Evolutionary conservation across 2,797 vertebrate species (phyloP), one percentile per base, ranked within the genome.

Genomic region (Taeniopygia guttata): DNA sequence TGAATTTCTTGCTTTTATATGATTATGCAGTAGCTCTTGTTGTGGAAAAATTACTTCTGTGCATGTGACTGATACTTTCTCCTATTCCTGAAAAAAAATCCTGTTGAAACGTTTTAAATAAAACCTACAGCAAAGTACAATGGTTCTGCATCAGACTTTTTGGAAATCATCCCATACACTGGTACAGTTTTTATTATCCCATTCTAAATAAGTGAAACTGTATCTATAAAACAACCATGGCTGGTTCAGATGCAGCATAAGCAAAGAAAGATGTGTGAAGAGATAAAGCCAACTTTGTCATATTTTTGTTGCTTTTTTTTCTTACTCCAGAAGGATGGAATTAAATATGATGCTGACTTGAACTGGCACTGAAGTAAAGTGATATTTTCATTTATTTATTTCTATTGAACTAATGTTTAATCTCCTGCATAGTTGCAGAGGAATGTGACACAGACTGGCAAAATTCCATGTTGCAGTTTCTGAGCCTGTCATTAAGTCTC

Each of bases 31-130:
- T 55, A 62, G 70, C 42, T 92, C 63, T 79, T 84, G 81, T 83
- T 90, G 46, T 82, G 87, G 91, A 84, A 94, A 90, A 92, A 90
- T 94, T 10, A 70, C 82, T 93, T 96, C 69, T 91, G 32, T 86
- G 59, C 92, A 56, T 32, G 42, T 94, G 89, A 79, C 58, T 42
- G 51, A 52, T 86, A 55, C 27, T 94, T 93, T 66, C 26, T 74
- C 64, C 58, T 87, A 27, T 68, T 86, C 52, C 42, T 6, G 1
- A 26, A 21, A 38, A 58, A 63, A 45, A 43, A 70, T 11, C 17
- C 10, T 1, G 7, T 40, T 52, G 59, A 85, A 95, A 73, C 3
- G 45, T 27, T 74, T 76, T 7, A 46, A 58, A 48, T 38, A 52
- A 63, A 88, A 49, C 29, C 30, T 48, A 27, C 26, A 38, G 25